These are phyloP conservation scores for Notarius lentiginosus DNA, from an alignment of 2,113 vertebrate genomes.

Conservation along the genomic window DNA sequence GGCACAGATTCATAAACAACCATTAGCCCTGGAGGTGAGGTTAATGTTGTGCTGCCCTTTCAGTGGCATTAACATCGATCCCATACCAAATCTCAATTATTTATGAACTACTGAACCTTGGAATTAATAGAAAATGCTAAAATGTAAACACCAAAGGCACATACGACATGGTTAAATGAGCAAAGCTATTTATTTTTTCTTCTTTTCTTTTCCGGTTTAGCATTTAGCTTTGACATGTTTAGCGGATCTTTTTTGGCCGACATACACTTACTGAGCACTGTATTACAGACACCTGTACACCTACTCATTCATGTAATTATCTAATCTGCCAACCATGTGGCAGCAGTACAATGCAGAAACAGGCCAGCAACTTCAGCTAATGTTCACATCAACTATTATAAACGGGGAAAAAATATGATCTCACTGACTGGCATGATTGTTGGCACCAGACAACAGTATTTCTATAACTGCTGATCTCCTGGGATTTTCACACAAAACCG, in stretches of 20 bases:
- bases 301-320: neutral
- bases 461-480: neutral
- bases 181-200: neutral
- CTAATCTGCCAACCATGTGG: neutral
- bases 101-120: constrained; percentile 46
- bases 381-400: neutral
- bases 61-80: constrained; percentile 53
- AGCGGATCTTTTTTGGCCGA: neutral
- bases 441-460: neutral
- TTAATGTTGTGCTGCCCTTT: constrained; percentile 51
- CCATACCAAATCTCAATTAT: constrained; percentile 52
- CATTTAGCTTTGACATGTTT: neutral
- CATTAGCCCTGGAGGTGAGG: constrained; percentile 39
- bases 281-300: neutral
- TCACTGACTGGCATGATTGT: neutral
- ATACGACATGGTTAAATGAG: neutral
- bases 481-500: neutral
- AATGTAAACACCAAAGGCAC: constrained; percentile 30
- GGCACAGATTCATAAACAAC: constrained; percentile 49
- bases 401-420: neutral
- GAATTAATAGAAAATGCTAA: constrained; percentile 16
- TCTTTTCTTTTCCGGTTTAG: neutral
- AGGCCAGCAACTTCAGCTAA: neutral
- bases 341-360: neutral
- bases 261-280: neutral